A percentile compares a stretch with the other conserved stretches of the same genome.
phyloP scores from a whole-genome alignment of 2,113 vertebrate species.

The Cyanoramphus novaezelandiae region DNA sequence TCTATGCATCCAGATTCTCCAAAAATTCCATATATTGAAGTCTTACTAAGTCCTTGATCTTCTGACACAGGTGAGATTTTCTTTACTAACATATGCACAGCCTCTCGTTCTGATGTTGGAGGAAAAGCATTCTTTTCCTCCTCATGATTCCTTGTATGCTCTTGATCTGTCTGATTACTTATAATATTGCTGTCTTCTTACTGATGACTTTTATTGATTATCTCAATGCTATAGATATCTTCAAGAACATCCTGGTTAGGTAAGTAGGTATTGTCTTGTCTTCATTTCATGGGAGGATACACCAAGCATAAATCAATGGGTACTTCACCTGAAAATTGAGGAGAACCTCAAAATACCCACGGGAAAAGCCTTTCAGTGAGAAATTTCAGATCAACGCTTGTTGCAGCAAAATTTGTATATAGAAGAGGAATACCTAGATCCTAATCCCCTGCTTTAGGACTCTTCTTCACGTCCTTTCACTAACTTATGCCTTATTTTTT shows the following conservation, averaged over 20 bases:
- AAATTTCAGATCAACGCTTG: not conserved
- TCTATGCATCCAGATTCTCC: not conserved
- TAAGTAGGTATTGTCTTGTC: conserved; percentile 45
- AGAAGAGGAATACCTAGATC: not conserved
- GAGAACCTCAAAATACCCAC: not conserved
- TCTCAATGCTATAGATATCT: conserved; percentile 42
- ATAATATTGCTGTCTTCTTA: conserved; percentile 31
- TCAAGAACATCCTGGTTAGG: conserved; percentile 50
- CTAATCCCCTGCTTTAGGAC: not conserved
- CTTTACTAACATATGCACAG: not conserved
- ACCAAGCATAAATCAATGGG: not conserved
- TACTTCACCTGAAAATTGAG: not conserved
- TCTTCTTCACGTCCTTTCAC: not conserved
- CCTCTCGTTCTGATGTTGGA: not conserved
- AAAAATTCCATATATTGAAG: not conserved
- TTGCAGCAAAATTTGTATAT: not conserved
- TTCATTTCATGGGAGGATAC: not conserved
- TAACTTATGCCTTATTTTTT: not conserved
- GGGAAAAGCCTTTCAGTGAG: not conserved
- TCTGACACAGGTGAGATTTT: conserved; percentile 50
- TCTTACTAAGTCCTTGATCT: conserved; percentile 30
- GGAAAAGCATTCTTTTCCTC: not conserved
- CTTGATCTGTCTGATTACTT: conserved; percentile 21
- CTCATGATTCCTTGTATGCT: not conserved
- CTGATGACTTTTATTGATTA: conserved; percentile 40